phyloP scores from a whole-genome alignment of 2,797 vertebrate species.

The Apodemus agrarius region DNA sequence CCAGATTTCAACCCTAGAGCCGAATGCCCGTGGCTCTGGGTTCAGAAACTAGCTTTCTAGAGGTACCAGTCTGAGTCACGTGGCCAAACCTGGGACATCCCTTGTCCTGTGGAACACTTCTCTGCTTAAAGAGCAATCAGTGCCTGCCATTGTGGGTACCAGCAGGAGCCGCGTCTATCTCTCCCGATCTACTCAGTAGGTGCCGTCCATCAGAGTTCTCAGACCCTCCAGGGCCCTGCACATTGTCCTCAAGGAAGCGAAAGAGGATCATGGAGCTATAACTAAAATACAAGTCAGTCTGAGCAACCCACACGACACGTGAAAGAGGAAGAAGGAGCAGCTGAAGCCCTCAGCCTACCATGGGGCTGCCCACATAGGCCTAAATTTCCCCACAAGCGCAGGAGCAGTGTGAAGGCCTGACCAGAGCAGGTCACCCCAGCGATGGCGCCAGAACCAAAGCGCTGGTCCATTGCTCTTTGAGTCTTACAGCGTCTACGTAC shows the following conservation, averaged over 20 bases:
- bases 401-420: background rate
- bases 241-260: background rate
- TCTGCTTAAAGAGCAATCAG: background rate
- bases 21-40: background rate
- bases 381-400: background rate
- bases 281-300: background rate
- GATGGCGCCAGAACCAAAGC: background rate
- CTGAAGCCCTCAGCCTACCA: rapidly evolving
- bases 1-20: background rate
- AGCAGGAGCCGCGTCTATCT: rapidly evolving
- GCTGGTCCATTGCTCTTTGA: background rate
- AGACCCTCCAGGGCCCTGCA: background rate
- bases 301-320: rapidly evolving
- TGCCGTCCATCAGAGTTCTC: background rate
- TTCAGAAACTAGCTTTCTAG: background rate
- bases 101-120: rapidly evolving
- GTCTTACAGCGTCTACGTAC: background rate
- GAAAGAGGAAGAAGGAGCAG: rapidly evolving
- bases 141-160: background rate
- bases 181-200: background rate
- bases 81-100: rapidly evolving
- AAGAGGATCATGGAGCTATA: background rate
- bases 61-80: background rate
- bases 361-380: background rate
- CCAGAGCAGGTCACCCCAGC: background rate